Evolutionary conservation across 2,888 invertebrate species (phyloP).

Genomic region (Lacanobia oleracea): DNA sequence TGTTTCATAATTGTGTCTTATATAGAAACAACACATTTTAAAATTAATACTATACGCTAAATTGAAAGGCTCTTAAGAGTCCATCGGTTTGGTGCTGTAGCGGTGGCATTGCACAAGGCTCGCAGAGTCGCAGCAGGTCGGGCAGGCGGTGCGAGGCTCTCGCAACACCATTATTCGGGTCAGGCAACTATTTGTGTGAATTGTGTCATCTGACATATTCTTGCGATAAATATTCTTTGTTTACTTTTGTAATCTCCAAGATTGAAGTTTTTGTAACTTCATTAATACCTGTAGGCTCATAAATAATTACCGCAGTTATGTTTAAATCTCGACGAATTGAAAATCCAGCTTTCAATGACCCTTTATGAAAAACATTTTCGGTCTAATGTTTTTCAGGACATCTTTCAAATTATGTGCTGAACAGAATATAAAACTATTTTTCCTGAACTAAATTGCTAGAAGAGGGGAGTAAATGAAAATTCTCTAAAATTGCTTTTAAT

Average conservation of each 20-base stretch:
- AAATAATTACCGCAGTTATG: background rate
- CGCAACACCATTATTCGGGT: constrained; percentile 89
- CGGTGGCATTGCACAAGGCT: constrained; percentile 88
- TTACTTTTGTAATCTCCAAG: constrained; percentile 61
- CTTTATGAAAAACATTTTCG: background rate
- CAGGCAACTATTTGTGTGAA: constrained; percentile 89
- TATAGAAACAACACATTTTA: background rate
- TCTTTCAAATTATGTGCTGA: background rate
- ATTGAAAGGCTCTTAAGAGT: constrained; percentile 50
- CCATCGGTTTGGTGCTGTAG: constrained; percentile 65
- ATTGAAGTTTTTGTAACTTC: constrained; percentile 20
- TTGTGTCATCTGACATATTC: constrained; percentile 88
- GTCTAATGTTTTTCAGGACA: background rate
- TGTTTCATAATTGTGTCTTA: background rate
- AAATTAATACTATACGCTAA: background rate
- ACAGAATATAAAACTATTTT: background rate
- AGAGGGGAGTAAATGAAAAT: constrained; percentile 1
- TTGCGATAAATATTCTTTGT: constrained; percentile 76
- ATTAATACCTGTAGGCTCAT: background rate
- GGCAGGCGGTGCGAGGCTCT: constrained; percentile 84
- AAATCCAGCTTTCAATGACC: background rate
- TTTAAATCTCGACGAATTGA: background rate
- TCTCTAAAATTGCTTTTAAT: background rate
- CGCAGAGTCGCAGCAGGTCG: constrained; percentile 85
- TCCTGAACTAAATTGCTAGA: background rate